Evolutionary conservation across 2,888 invertebrate genomes (phyloP), one percentile per base, ranked within the genome.

Genomic region (Eurois occulta): DNA sequence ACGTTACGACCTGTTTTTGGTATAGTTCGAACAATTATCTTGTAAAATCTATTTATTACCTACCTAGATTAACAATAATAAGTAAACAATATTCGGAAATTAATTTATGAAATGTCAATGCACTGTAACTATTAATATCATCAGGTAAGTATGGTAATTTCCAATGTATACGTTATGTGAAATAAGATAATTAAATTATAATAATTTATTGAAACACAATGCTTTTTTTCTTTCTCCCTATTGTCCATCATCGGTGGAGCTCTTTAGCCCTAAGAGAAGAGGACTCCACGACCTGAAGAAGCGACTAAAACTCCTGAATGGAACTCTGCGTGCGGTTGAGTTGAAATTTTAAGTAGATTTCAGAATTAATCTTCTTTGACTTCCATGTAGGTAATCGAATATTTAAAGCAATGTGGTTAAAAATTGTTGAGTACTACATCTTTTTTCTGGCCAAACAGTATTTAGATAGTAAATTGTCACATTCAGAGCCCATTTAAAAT

Each of bases 191-290:
- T 84, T 80, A 79, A 80, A 86, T 81, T 67, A 78, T 75, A 85
- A 24, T 87, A 74, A 87, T 85, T 85, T 85, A 87, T 86, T 84
- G 55, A 68, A 64, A 13, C 18, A 70, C 11, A 8, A 18, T 16
- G n/a, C 8, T 10, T 64, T 41, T 72, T 7, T 43, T 46, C 70
- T 64, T 16, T 10, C 4, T 48, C 21, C 35, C 2, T 8, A 28
- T 28, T 35, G 2, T 18, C n/a, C 8, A 8, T 32, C 1, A 18
- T 58, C 2, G 41, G 2, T 5, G 24, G 6, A 28, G 1, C 2
- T 8, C 2, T 32, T 21, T 16, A 41, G 11, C n/a, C 16, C 1
- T 6, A 6, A 13, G 13, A n/a, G 4, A 35, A 48, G 16, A 18
- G 16, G 6, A 46, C 0, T 16, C 1, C 28, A n/a, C 8, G 13